Conservation (phyloP, 2,797 vertebrate species). For the Paguma larvata region DNA sequence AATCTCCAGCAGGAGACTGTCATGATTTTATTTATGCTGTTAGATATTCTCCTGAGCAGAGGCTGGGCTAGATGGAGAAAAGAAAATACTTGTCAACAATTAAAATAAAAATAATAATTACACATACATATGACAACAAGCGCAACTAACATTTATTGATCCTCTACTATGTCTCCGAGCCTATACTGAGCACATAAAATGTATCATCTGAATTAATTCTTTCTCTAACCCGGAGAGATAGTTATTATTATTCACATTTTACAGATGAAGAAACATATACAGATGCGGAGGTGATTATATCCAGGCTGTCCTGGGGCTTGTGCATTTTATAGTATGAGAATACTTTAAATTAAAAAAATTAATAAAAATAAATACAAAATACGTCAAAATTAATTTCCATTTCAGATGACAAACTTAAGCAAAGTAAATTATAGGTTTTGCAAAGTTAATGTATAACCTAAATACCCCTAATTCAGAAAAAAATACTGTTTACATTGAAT, state of each 20-base stretch:
- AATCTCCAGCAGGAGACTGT: neutral
- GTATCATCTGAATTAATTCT: neutral
- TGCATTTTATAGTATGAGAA: neutral
- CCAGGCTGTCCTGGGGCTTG: neutral
- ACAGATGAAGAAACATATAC: neutral
- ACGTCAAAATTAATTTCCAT: neutral
- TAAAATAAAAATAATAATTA: neutral
- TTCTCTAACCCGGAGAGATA: neutral
- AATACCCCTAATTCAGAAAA: neutral
- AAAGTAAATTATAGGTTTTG: slow-evolving; percentile 13
- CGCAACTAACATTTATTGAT: neutral
- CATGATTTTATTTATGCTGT: neutral
- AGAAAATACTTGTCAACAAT: neutral
- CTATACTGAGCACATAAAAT: neutral
- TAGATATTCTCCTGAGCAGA: neutral
- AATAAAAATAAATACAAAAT: neutral
- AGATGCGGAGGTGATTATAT: neutral
- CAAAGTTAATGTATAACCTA: neutral
- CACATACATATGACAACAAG: neutral
- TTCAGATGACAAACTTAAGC: neutral
- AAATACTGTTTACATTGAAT: neutral
- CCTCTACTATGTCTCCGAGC: neutral
- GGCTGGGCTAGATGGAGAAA: neutral
- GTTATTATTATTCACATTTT: neutral
- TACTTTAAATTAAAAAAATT: neutral